Evolutionary conservation across 2,113 vertebrate genomes (phyloP).

Genomic region (Perca fluviatilis): DNA sequence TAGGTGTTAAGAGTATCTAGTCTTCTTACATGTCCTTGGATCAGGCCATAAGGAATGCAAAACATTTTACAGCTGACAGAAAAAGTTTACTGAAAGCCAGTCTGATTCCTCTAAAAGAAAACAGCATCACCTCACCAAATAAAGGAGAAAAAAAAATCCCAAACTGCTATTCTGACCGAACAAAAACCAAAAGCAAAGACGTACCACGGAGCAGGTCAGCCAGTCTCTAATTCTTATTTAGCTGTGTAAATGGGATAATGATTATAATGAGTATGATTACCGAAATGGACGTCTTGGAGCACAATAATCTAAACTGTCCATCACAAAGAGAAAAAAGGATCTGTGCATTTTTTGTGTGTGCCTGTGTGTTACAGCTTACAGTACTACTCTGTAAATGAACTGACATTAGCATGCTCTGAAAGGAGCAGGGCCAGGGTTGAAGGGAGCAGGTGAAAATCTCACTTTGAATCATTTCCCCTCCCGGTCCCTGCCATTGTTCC

Average conservation of each 20-base stretch:
- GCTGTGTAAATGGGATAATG: conserved; percentile 73
- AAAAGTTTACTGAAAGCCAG: conserved; percentile 10
- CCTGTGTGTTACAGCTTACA: conserved; percentile 74
- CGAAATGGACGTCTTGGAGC: conserved; percentile 66
- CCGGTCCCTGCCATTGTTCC: conserved; percentile 79
- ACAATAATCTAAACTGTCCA: conserved; percentile 78
- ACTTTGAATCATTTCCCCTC: conserved; percentile 85
- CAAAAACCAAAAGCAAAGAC: conserved; percentile 41
- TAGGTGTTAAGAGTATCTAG: background rate
- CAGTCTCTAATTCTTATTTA: conserved; percentile 66
- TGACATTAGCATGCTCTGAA: conserved; percentile 84
- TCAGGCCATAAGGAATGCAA: background rate
- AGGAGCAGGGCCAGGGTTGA: conserved; percentile 73
- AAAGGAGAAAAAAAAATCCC: background rate
- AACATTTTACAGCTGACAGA: conserved; percentile 25
- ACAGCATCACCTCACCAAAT: background rate
- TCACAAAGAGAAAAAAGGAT: conserved; percentile 62
- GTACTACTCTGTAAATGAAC: conserved; percentile 78
- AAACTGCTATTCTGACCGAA: conserved; percentile 25
- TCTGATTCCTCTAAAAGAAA: conserved; percentile 11
- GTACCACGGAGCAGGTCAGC: conserved; percentile 30
- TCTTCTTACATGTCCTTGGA: background rate
- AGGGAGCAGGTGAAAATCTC: conserved; percentile 85
- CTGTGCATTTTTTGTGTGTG: conserved; percentile 50
- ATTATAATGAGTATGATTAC: conserved; percentile 79